Evolutionary conservation across 1,140 invertebrate species (phyloP), one percentile per base, ranked within the genome.

Genomic region (Lethrus apterus): DNA sequence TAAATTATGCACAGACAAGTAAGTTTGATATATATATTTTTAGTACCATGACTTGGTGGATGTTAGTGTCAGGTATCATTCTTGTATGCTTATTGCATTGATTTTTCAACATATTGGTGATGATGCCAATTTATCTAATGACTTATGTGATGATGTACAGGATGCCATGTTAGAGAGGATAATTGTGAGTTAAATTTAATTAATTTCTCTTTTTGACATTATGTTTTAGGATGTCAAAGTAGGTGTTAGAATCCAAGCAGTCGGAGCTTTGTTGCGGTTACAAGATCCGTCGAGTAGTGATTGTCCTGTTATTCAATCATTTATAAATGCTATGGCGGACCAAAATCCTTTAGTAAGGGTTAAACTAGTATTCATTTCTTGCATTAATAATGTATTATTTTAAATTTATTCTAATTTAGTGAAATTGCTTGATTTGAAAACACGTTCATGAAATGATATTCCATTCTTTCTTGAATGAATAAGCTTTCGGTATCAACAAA

Each of bases 281-380:
- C 89, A 93, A 66, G 82, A 87, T 55, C 89, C 89, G 0, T 69
- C 71, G 18, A 78, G 88, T 57, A 74, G 78, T 10, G 70, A 81
- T 36, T 91, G 89, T 68, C 78, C 78, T 9, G 80, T 93, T 0
- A 82, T 89, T 3, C 76, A 80, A 60, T 79, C 84, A 1, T 92
- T 84, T 59, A 63, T 83, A 11, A 88, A 79, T 61, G 81, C 90
- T 50, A 70, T 92, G 60, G 77, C 76, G 55, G 89, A 93, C 68
- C 81, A 85, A 1, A 84, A 79, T 57, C 67, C 77, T 44, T 80
- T 80, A 41, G 85, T 89, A 4, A 72, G 84, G n/a, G n/a, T n/a
- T n/a, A n/a, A n/a, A n/a, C n/a, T n/a, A n/a, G n/a, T n/a, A n/a
- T n/a, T n/a, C n/a, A n/a, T n/a, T n/a, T n/a, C n/a, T n/a, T n/a